These are phyloP conservation scores for Ovibos moschatus DNA, from an alignment of 2,113 vertebrate genomes.

Conservation along the genomic window DNA sequence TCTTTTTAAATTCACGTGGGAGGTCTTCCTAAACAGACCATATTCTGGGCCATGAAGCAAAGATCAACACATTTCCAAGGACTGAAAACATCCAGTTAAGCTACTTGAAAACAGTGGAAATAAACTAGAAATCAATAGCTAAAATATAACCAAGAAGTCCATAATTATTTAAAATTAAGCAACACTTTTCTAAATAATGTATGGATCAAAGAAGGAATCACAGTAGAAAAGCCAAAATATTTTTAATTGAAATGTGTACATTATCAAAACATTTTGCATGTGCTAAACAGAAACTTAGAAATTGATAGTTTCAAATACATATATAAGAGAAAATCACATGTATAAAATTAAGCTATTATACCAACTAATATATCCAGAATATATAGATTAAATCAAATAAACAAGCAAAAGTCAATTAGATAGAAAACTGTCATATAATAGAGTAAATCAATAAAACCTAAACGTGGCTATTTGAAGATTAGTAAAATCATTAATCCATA, in stretches of 20 bases:
- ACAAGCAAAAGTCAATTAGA: background rate
- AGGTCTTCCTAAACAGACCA: background rate
- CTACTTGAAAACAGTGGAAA: background rate
- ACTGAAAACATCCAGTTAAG: background rate
- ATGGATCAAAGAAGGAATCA: background rate
- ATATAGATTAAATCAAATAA: background rate
- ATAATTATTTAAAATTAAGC: background rate
- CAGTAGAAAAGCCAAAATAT: background rate
- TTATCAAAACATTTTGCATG: background rate
- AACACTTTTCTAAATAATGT: background rate
- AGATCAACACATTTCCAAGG: background rate
- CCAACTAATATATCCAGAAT: background rate
- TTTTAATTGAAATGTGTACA: background rate
- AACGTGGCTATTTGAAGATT: background rate
- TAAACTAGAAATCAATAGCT: background rate
- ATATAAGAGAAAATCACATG: no score
- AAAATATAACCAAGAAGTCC: background rate
- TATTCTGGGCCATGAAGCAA: background rate
- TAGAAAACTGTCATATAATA: background rate
- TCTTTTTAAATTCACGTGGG: fast-evolving
- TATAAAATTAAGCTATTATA: background rate
- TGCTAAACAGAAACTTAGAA: background rate
- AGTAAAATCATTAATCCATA: background rate
- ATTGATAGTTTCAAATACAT: background rate
- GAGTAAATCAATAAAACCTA: background rate